Percentiles rank a stretch among this genome's conserved stretches.
Conservation (phyloP, 2,797 vertebrate species). For the Hippopotamyrus pictus region DNA sequence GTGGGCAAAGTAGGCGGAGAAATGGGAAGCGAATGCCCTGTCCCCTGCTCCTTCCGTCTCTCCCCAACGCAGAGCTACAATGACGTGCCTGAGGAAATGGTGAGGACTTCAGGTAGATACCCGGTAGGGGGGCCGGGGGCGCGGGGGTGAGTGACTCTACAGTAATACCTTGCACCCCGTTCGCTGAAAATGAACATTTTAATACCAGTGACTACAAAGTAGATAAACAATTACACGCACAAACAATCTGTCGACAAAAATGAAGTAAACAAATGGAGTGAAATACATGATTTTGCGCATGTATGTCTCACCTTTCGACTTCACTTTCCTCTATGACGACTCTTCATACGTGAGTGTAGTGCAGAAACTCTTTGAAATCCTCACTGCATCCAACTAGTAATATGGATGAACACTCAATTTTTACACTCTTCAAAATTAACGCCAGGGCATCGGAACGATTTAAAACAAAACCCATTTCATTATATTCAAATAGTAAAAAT, state of each 20-base stretch:
- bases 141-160: slow-evolving; percentile 25
- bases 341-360: neutral
- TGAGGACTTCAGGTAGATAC: slow-evolving; percentile 66
- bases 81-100: slow-evolving; percentile 67
- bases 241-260: neutral
- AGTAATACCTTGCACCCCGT: neutral
- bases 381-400: neutral
- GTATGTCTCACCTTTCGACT: neutral
- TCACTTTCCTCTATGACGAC: neutral
- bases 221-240: neutral
- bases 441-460: neutral
- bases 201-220: slow-evolving; percentile 1
- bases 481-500: neutral
- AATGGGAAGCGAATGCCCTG: slow-evolving; percentile 47
- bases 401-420: neutral
- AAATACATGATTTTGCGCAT: neutral
- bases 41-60: slow-evolving; percentile 41
- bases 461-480: neutral
- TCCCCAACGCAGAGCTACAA: slow-evolving; percentile 58
- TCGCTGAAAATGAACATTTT: neutral
- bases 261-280: neutral
- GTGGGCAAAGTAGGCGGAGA: slow-evolving; percentile 53
- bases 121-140: slow-evolving; percentile 29
- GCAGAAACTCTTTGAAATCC: neutral
- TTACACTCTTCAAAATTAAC: neutral